A percentile compares a stretch with the other conserved stretches of the same genome.
These are phyloP conservation scores for Linurgus olivaceus DNA, from an alignment of 2,797 vertebrate species.

Conservation along the genomic window DNA sequence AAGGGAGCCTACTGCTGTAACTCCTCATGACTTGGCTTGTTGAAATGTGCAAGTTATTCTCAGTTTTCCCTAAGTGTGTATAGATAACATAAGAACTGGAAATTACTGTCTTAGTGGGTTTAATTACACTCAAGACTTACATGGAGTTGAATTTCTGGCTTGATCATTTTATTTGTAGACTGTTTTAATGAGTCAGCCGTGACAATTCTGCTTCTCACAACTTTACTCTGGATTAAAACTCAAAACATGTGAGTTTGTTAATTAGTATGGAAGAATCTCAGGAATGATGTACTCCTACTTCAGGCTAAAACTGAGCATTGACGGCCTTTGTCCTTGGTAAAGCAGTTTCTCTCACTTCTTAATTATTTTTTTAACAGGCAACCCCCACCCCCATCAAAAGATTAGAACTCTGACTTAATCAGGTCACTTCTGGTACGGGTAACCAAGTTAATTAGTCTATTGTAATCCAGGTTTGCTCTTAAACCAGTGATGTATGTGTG, in stretches of 20 bases:
- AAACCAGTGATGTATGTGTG: neutral
- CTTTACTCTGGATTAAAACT: slow-evolving; percentile 26
- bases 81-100: neutral
- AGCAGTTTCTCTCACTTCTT: neutral
- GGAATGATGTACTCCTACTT: slow-evolving; percentile 49
- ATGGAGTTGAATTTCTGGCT: neutral
- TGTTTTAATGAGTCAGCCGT: slow-evolving; percentile 15
- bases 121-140: neutral
- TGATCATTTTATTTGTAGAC: neutral
- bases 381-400: neutral
- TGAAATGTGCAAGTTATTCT: neutral
- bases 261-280: slow-evolving; percentile 57
- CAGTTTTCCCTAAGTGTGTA: neutral
- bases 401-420: neutral
- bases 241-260: slow-evolving; percentile 33
- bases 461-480: slow-evolving; percentile 25
- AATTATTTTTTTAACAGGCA: neutral
- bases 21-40: neutral
- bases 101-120: neutral
- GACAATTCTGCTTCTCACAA: neutral
- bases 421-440: neutral
- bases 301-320: neutral
- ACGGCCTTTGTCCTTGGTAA: neutral
- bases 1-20: neutral
- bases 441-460: neutral